Evolutionary conservation across 2,797 vertebrate species (phyloP).

Genomic region (Rhynchotus rufescens): DNA sequence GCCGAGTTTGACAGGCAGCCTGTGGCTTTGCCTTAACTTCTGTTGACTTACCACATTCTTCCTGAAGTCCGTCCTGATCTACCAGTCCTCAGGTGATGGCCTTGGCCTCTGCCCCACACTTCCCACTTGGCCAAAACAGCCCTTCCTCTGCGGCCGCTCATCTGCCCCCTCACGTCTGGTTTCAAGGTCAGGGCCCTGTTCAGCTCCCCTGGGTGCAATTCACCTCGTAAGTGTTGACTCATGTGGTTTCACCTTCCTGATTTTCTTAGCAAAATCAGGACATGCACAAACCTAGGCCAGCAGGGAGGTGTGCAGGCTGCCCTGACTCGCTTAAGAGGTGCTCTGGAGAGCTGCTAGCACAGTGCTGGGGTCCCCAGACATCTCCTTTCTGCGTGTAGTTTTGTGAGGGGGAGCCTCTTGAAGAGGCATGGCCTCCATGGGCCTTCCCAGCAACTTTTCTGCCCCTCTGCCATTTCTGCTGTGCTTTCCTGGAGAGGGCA

Average conservation of each 20-base stretch:
- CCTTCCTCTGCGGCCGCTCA: neutral
- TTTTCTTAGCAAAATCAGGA: neutral
- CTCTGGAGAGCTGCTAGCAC: neutral
- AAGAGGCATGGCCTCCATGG: neutral
- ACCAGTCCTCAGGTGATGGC: neutral
- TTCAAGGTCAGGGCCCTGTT: neutral
- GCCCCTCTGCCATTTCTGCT: neutral
- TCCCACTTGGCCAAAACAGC: neutral
- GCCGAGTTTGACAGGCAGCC: neutral
- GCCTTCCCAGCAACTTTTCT: neutral
- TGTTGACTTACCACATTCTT: slow-evolving; percentile 12
- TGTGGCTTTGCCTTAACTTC: neutral
- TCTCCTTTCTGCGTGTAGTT: neutral
- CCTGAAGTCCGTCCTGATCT: neutral
- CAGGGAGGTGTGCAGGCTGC: neutral
- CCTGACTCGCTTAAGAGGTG: neutral
- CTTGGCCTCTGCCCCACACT: neutral
- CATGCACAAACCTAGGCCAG: rapidly evolving
- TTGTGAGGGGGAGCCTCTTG: neutral
- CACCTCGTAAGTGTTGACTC: neutral
- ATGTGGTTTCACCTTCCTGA: neutral
- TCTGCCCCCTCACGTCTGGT: neutral
- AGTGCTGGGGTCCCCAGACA: neutral
- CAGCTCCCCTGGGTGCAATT: neutral
- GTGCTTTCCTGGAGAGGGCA: neutral